These are phyloP conservation scores for Babylonia areolata DNA, from an alignment of 1,140 invertebrate species.

Conservation along the genomic window DNA sequence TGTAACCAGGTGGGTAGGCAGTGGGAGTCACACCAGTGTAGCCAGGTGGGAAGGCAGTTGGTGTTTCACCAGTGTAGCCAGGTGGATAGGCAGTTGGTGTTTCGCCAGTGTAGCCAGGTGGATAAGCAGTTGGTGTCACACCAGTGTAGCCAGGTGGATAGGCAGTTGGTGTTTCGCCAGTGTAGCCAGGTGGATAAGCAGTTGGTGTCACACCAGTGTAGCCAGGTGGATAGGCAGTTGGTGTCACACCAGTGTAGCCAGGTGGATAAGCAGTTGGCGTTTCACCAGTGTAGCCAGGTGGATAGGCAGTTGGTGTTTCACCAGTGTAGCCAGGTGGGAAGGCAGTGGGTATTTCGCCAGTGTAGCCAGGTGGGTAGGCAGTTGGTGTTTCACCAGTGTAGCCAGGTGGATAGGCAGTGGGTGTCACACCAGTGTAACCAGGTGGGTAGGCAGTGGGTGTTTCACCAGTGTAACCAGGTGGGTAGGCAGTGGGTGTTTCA, in stretches of 20 bases:
- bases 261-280: slow-evolving; percentile 14
- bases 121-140: background rate
- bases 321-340: slow-evolving; percentile 9
- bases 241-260: background rate
- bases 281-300: slow-evolving; percentile 15
- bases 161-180: slow-evolving; percentile 22
- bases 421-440: slow-evolving; percentile 18
- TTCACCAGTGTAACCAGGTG: background rate
- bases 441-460: slow-evolving; percentile 24
- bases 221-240: slow-evolving; percentile 19
- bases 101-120: slow-evolving; percentile 24
- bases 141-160: slow-evolving; percentile 22
- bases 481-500: slow-evolving; percentile 18
- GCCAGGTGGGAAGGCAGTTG: slow-evolving; percentile 5
- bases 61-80: background rate
- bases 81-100: slow-evolving; percentile 44
- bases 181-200: slow-evolving; percentile 29
- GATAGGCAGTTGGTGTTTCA: background rate
- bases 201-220: slow-evolving; percentile 32
- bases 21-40: slow-evolving; percentile 18
- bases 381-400: slow-evolving; percentile 6
- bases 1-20: background rate
- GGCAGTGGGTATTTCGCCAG: slow-evolving; percentile 3
- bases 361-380: background rate
- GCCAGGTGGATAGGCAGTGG: background rate